Evolutionary conservation across 2,888 invertebrate genomes (phyloP).

Genomic region (Halictus quadricinctus): DNA sequence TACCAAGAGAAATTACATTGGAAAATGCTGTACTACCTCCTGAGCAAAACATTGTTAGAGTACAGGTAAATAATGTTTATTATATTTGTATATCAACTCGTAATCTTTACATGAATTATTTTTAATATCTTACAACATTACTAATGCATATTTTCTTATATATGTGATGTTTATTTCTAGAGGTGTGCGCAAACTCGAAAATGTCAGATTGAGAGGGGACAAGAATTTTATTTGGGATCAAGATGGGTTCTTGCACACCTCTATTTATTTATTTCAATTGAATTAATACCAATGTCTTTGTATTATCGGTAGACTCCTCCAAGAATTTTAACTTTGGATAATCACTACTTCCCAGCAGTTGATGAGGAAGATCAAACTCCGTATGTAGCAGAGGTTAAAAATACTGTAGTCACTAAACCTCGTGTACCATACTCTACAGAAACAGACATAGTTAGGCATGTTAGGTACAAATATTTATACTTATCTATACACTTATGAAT

Average conservation of each 20-base stretch:
- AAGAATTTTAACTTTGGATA: slow-evolving; percentile 92
- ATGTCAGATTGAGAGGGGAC: neutral
- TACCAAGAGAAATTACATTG: slow-evolving; percentile 93
- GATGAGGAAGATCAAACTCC: slow-evolving; percentile 83
- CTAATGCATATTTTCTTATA: slow-evolving; percentile 16
- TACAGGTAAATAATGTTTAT: slow-evolving; percentile 82
- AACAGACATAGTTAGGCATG: slow-evolving; percentile 75
- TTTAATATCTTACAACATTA: neutral
- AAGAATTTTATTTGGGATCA: neutral
- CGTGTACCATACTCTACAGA: slow-evolving; percentile 70
- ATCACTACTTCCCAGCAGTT: slow-evolving; percentile 90
- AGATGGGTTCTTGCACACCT: neutral
- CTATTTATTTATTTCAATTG: neutral
- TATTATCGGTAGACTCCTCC: slow-evolving; percentile 89
- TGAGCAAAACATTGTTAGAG: slow-evolving; percentile 89
- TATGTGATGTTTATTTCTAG: neutral
- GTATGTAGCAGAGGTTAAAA: slow-evolving; percentile 66
- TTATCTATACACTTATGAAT: neutral
- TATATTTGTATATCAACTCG: neutral
- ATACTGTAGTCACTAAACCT: slow-evolving; percentile 62
- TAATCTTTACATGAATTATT: neutral
- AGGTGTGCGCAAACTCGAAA: no score
- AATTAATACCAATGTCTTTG: slow-evolving; percentile 21
- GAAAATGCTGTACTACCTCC: slow-evolving; percentile 91
- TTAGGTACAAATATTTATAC: slow-evolving; percentile 69